Percentiles rank a stretch among this genome's conserved stretches.
Conservation (phyloP, 2,797 vertebrate genomes). For the Artibeus lituratus region DNA sequence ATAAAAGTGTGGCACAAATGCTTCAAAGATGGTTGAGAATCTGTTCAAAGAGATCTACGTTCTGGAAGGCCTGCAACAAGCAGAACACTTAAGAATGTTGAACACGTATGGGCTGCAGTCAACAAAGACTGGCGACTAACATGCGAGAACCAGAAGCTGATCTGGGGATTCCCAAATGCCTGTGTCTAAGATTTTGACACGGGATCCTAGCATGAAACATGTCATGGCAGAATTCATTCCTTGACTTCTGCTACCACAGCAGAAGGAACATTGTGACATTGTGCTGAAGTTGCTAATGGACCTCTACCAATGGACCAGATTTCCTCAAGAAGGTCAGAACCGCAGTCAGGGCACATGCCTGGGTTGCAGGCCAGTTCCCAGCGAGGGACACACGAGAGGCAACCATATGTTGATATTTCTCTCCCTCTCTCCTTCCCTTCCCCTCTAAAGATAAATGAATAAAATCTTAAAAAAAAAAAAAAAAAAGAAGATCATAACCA, state of each 20-base stretch:
- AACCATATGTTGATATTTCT: no score
- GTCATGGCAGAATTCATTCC: background rate
- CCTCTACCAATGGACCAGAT: background rate
- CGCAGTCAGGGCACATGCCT: no score
- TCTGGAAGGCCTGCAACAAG: background rate
- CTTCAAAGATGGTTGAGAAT: background rate
- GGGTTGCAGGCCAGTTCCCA: no score
- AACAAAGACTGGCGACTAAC: background rate
- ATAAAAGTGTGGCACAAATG: background rate
- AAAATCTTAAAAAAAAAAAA: no score
- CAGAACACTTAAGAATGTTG: background rate
- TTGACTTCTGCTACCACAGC: background rate
- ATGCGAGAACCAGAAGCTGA: background rate
- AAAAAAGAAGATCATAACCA: background rate
- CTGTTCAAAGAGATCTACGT: background rate
- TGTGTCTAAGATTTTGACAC: background rate
- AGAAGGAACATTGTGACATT: background rate
- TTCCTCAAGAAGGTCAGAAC: background rate
- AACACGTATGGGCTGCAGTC: background rate
- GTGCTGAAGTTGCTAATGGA: background rate
- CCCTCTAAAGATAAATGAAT: no score
- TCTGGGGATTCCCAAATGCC: background rate
- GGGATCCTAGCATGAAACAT: background rate
- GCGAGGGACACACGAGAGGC: no score
- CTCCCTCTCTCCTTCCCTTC: no score